Percentiles rank a stretch among this genome's conserved stretches.
Evolutionary conservation across 2,888 invertebrate species (phyloP).

Genomic region (Caenorhabditis sp.): DNA sequence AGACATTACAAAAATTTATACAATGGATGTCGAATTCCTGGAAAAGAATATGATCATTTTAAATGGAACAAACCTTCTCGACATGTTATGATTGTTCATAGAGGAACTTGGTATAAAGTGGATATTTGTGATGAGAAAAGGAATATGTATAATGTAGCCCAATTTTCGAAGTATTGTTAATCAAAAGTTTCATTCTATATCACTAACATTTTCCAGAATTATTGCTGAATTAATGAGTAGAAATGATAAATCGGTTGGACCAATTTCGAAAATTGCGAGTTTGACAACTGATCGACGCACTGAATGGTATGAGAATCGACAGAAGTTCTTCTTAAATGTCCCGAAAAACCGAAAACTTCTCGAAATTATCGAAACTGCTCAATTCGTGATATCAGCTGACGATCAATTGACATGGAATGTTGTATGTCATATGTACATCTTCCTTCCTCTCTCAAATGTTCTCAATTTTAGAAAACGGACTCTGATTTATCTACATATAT

Average conservation of each 20-base stretch:
- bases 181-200: too few species aligned
- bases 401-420: constrained; percentile 17
- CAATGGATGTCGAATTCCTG: constrained; percentile 56
- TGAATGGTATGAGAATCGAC: constrained; percentile 58
- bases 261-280: constrained; percentile 48
- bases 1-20: constrained; percentile 66
- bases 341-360: constrained; percentile 51
- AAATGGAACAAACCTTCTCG: constrained; percentile 51
- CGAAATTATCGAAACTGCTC: constrained; percentile 59
- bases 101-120: constrained; percentile 60
- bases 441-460: too few species aligned
- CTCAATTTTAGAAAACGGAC: constrained; percentile 7
- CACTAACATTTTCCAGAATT: constrained; percentile 56
- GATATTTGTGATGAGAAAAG: constrained; percentile 54
- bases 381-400: constrained; percentile 57
- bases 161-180: constrained; percentile 56
- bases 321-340: constrained; percentile 60
- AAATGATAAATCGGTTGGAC: constrained; percentile 45
- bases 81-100: constrained; percentile 52
- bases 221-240: constrained; percentile 58
- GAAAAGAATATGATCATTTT: constrained; percentile 52
- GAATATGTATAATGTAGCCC: constrained; percentile 44
- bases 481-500: constrained; percentile 44
- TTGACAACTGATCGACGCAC: constrained; percentile 61
- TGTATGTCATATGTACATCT: too few species aligned